Conservation (phyloP, 2,888 invertebrate species). For the Yponomeuta malinellus region DNA sequence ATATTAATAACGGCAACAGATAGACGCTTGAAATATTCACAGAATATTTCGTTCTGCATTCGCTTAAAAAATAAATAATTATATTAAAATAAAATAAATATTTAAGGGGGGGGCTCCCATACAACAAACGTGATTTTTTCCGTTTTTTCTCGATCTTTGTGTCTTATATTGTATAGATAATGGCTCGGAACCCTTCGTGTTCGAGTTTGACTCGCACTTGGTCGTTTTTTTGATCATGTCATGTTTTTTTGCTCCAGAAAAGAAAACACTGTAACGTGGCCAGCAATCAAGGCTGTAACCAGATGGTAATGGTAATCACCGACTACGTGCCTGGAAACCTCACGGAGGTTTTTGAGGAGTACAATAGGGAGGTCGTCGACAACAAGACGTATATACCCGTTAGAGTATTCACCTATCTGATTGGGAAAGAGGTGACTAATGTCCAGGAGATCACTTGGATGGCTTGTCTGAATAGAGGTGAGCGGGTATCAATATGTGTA, state of each 20-base stretch:
- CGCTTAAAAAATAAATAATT: too few relatives aligned
- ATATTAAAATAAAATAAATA: too few relatives aligned
- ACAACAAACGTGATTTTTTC: too few relatives aligned
- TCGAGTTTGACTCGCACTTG: too few relatives aligned
- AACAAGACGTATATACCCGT: constrained; percentile 82
- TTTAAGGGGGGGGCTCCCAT: too few relatives aligned
- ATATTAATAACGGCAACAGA: too few relatives aligned
- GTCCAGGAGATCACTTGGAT: constrained; percentile 93
- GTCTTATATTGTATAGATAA: too few relatives aligned
- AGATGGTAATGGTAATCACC: constrained; percentile 96
- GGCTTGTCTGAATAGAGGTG: constrained; percentile 95
- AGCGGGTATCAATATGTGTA: constrained; percentile 13
- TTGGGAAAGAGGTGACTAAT: constrained; percentile 95
- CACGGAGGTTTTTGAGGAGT: constrained; percentile 87
- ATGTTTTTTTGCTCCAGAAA: constrained; percentile 31
- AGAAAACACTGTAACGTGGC: constrained; percentile 49
- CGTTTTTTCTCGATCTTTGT: too few relatives aligned
- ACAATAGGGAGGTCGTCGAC: constrained; percentile 83
- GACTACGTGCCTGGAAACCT: constrained; percentile 94
- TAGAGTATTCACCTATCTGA: constrained; percentile 95
- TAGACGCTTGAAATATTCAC: too few relatives aligned
- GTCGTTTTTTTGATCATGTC: too few relatives aligned
- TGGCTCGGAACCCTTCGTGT: too few relatives aligned
- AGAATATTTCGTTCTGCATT: too few relatives aligned
- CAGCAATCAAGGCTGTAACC: constrained; percentile 85